Base-by-base conservation (phyloP, 2,888 invertebrate species). In the Rhagophthalmus giganteus region DNA sequence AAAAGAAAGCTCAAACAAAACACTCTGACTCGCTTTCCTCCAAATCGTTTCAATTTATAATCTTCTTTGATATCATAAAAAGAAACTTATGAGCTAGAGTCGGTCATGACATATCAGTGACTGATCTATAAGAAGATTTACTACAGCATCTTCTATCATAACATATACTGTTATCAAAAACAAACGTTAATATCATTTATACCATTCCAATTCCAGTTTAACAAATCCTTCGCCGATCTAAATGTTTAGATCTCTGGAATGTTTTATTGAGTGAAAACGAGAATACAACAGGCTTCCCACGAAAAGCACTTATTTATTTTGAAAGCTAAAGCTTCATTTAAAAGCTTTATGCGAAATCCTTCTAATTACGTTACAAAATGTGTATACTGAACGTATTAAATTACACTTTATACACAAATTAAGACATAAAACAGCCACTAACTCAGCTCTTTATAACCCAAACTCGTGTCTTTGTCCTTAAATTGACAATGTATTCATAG, bases 401-500 rank as follows among this genome's bases (percentile, higher is more conserved):
- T 49, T 49, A 54, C 54, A 45, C 37, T 54, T 48, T 54, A 54
- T 54, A 49, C 45, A 54, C 54, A 54, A 54, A 54, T 54, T 54
- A 54, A 54, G 54, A 49, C 44, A 54, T 54, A 54, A 54, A 54
- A 45, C 49, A 48, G 32, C 44, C 49, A 39, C 49, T 54, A 54
- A 54, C 48, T 54, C 49, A 40, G 54, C 49, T 54, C 49, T 54
- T 54, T 54, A 54, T 49, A 54, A 54, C 26, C 49, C 34, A 20
- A 26, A 30, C 49, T 41, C 49, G 40, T 54, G 54, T 54, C 54
- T 54, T 54, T 54, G 54, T 54, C 48, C 39, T 25, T 49, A 54
- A 54, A 54, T 49, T 49, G 54, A 49, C 54, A 54, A 54, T 54
- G 54, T 54, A 54, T 54, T 54, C 49, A 54, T 49, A 45, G 54